Base-by-base conservation (phyloP, 2,113 vertebrate species). In the Siniperca knerii region DNA sequence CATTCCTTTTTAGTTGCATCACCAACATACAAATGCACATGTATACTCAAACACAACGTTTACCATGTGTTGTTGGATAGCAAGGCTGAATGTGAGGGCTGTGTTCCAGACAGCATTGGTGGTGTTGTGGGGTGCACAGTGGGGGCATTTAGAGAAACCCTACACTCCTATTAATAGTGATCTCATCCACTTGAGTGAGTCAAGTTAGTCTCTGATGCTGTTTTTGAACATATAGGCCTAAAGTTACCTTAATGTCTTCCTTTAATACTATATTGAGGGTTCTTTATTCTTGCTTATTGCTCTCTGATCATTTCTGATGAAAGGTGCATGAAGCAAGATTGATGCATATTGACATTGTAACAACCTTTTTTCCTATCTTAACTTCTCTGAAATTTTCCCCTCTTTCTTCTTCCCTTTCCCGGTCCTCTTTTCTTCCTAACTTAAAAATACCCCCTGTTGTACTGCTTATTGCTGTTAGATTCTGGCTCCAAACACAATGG, bases 1-100 rank as follows among this genome's bases (percentile, higher is more conserved):
- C 87, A 92, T 92, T 92, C 91, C 76, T 91, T 61, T 84, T 50
- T 21, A 33, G 77, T 82, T 92, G 68, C 75, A 81, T 90, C 90
- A 91, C 40, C 16, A 35, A 69, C 79, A 83, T 78, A 84, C 80
- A 87, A 76, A 82, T 77, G 82, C 88, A 82, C 66, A 83, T 75
- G 67, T 58, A 83, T 70, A 66, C 37, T 79, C 79, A 73, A 58
- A 68, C 82, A 88, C 82, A 86, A 86, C 29, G 42, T 87, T 85
- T 86, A 67, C 83, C 84, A 85, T 91, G 81, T 91, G 86, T 87
- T 91, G 76, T 85, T 72, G 61, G 77, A 84, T 87, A 60, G 90
- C 77, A 90, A 75, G 72, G 55, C 79, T 66, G 70, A 72, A 76
- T 92, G 81, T 85, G 79, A 89, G 84, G 81, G 81, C 83, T 88